Evolutionary conservation across 2,797 vertebrate species (phyloP).

Genomic region (Tenualosa ilisha): DNA sequence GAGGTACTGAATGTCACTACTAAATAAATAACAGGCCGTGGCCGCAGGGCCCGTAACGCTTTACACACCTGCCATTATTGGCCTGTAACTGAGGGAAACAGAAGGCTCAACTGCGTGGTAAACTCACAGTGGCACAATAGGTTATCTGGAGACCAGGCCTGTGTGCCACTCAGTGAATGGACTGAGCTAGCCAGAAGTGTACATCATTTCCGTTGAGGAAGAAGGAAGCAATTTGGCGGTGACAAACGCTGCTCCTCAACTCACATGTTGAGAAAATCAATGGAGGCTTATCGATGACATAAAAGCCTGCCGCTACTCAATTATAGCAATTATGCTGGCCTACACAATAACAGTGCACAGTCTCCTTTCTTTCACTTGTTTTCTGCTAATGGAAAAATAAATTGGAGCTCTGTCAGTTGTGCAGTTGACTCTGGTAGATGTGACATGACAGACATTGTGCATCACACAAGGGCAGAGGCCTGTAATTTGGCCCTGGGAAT

Average conservation of each 20-base stretch:
- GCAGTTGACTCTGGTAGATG: background rate
- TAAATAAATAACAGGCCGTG: constrained; percentile 6
- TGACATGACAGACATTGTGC: constrained; percentile 38
- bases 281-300: constrained; percentile 62
- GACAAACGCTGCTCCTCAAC: background rate
- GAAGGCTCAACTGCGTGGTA: constrained; percentile 4
- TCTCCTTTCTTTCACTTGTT: constrained; percentile 40
- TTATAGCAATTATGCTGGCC: constrained; percentile 55
- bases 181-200: background rate
- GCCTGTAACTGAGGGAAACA: constrained; percentile 6
- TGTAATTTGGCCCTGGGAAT: constrained; percentile 53
- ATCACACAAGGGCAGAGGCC: constrained; percentile 17
- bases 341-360: constrained; percentile 23
- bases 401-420: constrained; percentile 47
- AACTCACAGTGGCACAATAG: background rate
- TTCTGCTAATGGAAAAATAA: constrained; percentile 59
- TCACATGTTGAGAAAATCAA: constrained; percentile 59
- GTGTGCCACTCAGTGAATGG: background rate
- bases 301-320: constrained; percentile 53
- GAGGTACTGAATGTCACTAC: background rate
- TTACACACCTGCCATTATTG: constrained; percentile 24
- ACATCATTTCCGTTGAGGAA: background rate
- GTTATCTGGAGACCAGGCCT: background rate
- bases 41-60: constrained; percentile 14
- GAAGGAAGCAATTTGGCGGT: background rate